Evolutionary conservation across 2,888 invertebrate species (phyloP), one percentile per base, ranked within the genome.

Genomic region (Octonoba sinensis): DNA sequence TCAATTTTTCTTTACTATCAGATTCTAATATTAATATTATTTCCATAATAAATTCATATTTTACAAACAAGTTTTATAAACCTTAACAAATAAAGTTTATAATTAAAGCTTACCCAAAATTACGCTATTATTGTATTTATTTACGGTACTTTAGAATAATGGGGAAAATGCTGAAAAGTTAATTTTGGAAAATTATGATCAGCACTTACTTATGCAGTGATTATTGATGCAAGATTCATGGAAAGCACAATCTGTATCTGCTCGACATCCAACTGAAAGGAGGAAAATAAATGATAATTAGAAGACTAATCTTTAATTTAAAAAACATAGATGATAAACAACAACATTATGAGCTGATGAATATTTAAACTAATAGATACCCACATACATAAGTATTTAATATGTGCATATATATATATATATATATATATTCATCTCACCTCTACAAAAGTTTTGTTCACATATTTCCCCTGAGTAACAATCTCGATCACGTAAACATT

Each of bases 391-490:
- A 49, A 49, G 15, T 49, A 1, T 51, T 51, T 56, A 3, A 56
- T 16, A 54, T 54, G 8, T 59, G 24, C 16, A 24, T 24, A 36
- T 36, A 36, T 36, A 36, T 11, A 36, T 1, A 36, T 36, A 36
- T 36, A 36, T 27, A 27, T 27, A 27, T 27, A n/a, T 36, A 11
- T 36, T 8, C 36, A 36, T 6, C 49, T 67, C 59, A 83, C 83
- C 83, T 60, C 78, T 89, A 87, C 96, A 96, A 77, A 93, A 91
- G 44, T 95, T 90, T 36, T 93, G 93, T 87, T 95, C 93, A 86
- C 96, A 96, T 71, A 96, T 92, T 89, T 96, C 96, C 51, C 94
- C 95, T 85, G 93, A 93, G 69, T 94, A 92, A 86, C 96, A 96
- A 87, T 96, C 96, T 85, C 95, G 95, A 87, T 96, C 95, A 13